These are phyloP conservation scores for Sminthopsis crassicaudata DNA, from an alignment of 2,113 vertebrate genomes.

Conservation along the genomic window DNA sequence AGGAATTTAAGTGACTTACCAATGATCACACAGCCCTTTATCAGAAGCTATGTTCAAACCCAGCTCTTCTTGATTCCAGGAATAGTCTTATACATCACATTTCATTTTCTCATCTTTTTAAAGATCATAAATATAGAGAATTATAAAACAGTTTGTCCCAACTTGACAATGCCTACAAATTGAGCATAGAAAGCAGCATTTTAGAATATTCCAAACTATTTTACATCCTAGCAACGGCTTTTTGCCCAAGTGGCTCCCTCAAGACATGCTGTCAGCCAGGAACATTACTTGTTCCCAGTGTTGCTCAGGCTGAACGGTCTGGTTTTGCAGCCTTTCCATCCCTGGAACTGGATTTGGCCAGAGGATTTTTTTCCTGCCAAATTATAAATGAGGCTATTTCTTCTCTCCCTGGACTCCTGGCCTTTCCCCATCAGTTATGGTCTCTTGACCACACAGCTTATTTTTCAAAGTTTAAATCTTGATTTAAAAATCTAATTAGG, in stretches of 20 bases:
- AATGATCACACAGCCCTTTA: not conserved
- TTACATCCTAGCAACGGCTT: conserved; percentile 2
- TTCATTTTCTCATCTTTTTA: not conserved
- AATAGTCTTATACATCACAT: not conserved
- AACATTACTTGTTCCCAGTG: conserved; percentile 8
- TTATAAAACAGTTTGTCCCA: not conserved
- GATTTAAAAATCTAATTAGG: conserved; percentile 66
- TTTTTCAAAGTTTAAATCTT: conserved; percentile 67
- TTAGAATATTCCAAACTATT: conserved; percentile 24
- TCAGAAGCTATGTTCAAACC: not conserved
- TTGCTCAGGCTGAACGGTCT: conserved; percentile 31
- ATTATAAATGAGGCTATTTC: conserved; percentile 55
- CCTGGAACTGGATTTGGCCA: not conserved
- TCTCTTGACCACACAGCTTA: conserved; percentile 67
- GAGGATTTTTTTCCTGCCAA: conserved; percentile 43
- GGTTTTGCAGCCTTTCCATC: not conserved
- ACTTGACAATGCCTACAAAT: conserved; percentile 18
- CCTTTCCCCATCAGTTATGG: conserved; percentile 53
- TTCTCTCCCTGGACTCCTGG: conserved; percentile 39
- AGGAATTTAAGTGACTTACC: not conserved
- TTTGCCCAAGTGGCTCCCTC: conserved; percentile 35
- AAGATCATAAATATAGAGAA: not conserved
- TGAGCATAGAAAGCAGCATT: not conserved
- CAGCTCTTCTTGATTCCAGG: not conserved
- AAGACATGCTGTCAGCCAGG: not conserved